A percentile compares a stretch with the other conserved stretches of the same genome.
phyloP scores from a whole-genome alignment of 2,797 vertebrate genomes.

The Takifugu rubripes region DNA sequence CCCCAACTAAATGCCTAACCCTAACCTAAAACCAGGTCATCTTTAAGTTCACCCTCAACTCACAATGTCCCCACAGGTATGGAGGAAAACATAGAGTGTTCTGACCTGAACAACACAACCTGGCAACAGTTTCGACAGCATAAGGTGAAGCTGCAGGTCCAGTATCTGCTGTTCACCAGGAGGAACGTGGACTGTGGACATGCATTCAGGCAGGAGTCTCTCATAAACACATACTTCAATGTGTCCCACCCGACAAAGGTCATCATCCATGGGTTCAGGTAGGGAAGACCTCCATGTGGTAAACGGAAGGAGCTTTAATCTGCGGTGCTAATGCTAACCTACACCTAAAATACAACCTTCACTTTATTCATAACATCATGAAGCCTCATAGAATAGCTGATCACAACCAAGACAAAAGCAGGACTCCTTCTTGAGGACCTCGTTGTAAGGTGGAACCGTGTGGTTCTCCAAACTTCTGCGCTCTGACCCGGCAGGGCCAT shows the following conservation, averaged over 20 bases:
- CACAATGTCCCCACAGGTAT: conserved; percentile 46
- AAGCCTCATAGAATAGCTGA: too few relatives aligned
- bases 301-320: too few relatives aligned
- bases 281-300: not conserved
- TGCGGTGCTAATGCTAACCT: too few relatives aligned
- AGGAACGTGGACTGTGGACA: conserved; percentile 76
- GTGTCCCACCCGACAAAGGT: conserved; percentile 82
- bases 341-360: too few relatives aligned
- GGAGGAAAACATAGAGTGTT: conserved; percentile 61
- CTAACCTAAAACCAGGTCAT: too few relatives aligned
- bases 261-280: conserved; percentile 95
- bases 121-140: conserved; percentile 59
- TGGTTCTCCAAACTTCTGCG: not conserved
- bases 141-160: conserved; percentile 72
- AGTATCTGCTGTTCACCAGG: conserved; percentile 85
- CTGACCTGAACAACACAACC: conserved; percentile 81
- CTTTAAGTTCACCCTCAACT: too few relatives aligned
- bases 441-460: too few relatives aligned
- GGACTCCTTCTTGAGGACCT: too few relatives aligned
- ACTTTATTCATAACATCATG: too few relatives aligned
- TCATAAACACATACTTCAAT: conserved; percentile 75
- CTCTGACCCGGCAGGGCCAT: conserved; percentile 69
- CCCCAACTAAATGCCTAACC: too few relatives aligned
- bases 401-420: too few relatives aligned
- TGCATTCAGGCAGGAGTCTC: conserved; percentile 63